Evolutionary conservation across 2,888 invertebrate genomes (phyloP).

Genomic region (Morinoia aosen): DNA sequence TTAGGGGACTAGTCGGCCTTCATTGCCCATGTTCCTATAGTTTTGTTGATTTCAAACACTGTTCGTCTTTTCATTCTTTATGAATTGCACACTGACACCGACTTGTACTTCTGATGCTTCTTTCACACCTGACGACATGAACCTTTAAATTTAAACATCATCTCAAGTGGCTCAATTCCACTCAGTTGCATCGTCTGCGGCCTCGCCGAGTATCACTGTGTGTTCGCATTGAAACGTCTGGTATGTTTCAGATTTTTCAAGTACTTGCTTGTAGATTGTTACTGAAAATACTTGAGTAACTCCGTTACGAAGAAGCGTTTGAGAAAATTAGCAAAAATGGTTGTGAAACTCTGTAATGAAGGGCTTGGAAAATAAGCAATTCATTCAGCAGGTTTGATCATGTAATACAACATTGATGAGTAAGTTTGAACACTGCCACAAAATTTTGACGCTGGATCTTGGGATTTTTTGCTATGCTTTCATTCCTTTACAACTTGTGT

Average conservation of each 20-base stretch:
- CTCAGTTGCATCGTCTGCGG: neutral
- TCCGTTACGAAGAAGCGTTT: neutral
- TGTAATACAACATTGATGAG: too few relatives aligned
- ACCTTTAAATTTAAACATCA: neutral
- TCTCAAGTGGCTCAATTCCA: neutral
- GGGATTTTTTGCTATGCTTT: too few relatives aligned
- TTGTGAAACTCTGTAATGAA: too few relatives aligned
- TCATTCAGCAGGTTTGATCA: too few relatives aligned
- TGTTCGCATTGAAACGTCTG: neutral
- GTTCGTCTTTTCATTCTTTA: neutral
- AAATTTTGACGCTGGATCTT: too few relatives aligned
- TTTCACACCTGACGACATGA: neutral
- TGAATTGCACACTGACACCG: neutral
- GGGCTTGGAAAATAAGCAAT: too few relatives aligned
- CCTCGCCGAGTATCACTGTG: neutral
- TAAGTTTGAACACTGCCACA: too few relatives aligned
- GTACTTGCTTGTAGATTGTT: neutral
- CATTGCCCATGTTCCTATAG: too few relatives aligned
- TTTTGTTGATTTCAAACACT: too few relatives aligned
- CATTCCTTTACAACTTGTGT: too few relatives aligned
- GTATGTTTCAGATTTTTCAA: neutral
- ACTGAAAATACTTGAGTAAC: neutral
- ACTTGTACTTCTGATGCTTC: neutral
- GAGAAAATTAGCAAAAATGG: too few relatives aligned
- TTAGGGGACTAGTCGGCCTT: too few relatives aligned